phyloP scores from a whole-genome alignment of 2,113 vertebrate genomes.

The Misgurnus anguillicaudatus region DNA sequence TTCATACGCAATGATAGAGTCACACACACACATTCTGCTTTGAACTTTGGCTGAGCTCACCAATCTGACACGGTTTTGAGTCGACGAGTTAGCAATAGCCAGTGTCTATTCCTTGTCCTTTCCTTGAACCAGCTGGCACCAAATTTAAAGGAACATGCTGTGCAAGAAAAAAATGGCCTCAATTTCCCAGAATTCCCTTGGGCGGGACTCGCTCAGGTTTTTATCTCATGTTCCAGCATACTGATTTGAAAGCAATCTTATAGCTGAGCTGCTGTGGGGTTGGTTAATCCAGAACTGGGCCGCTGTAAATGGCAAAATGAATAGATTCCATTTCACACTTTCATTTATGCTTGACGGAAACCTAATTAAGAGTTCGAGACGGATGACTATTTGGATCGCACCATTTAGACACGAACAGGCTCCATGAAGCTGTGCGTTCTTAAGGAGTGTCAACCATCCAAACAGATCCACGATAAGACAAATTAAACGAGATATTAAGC shows the following conservation, averaged over 20 bases:
- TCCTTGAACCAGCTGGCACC: slow-evolving; percentile 28
- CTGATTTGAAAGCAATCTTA: slow-evolving; percentile 31
- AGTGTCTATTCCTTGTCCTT: slow-evolving; percentile 40
- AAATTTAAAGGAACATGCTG: slow-evolving; percentile 21
- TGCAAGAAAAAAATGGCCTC: slow-evolving; percentile 26
- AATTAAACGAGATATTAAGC: background rate
- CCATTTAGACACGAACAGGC: slow-evolving; percentile 13
- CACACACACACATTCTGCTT: slow-evolving; percentile 1
- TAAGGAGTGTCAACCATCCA: background rate
- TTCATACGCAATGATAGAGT: background rate
- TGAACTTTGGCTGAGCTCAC: slow-evolving; percentile 50
- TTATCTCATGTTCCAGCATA: slow-evolving; percentile 35
- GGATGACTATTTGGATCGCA: background rate
- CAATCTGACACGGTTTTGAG: background rate
- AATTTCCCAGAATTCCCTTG: slow-evolving; percentile 33
- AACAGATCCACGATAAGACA: background rate
- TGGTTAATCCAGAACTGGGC: slow-evolving; percentile 14
- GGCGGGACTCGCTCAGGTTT: slow-evolving; percentile 17
- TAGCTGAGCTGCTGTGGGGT: background rate
- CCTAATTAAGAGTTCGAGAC: slow-evolving; percentile 39
- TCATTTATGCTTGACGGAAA: slow-evolving; percentile 25
- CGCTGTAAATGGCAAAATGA: slow-evolving; percentile 7
- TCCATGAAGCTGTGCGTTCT: background rate
- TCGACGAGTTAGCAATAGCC: slow-evolving; percentile 23
- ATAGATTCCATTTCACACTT: slow-evolving; percentile 28